Base-by-base conservation (phyloP, 2,797 vertebrate species). In the Rhabdomys pumilio region DNA sequence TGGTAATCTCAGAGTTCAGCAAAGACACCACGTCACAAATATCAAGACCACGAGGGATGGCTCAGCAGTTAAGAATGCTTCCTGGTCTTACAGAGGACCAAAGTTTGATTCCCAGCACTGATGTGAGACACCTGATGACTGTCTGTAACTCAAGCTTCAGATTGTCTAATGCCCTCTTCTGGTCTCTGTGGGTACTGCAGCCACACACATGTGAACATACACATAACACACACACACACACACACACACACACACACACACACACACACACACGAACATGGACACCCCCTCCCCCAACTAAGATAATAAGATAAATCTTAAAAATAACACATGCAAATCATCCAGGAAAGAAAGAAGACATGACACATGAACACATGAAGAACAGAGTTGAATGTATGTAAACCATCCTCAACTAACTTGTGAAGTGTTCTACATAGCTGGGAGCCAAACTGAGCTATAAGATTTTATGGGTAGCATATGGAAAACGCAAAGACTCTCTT, bases 401-500 rank as follows among this genome's bases (percentile, higher is more conserved):
- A 81, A 24, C 69, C 26, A 50, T 10, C 14, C 9, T 92, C 82
- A 80, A 50, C 6, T 9, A 87, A 65, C 26, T 79, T 22, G n/a
- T 87, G 69, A 47, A 87, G 57, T 5, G 31, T 1, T 20, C 13
- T 82, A 55, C 34, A 44, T 31, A 26, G n/a, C 79, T 63, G 61
- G 55, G 79, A 80, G 47, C 26, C 65, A 84, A 88, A 53, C 53
- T 41, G 72, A 93, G n/a, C 9, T 57, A 69, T 79, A 47, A 63
- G 22, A 41, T 6, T 87, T 59, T 53, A 81, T 77, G 22, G n/a
- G 76, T n/a, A 96, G 29, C 55, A n/a, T 55, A 94, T 88, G 73
- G 31, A 20, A 38, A 91, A 87, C 19, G 20, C 11, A 57, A 8
- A 38, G 63, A 24, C 1, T 5, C 31, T 69, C 57, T 59, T 87